Conservation (phyloP, 2,113 vertebrate genomes). For the Colossoma macropomum region DNA sequence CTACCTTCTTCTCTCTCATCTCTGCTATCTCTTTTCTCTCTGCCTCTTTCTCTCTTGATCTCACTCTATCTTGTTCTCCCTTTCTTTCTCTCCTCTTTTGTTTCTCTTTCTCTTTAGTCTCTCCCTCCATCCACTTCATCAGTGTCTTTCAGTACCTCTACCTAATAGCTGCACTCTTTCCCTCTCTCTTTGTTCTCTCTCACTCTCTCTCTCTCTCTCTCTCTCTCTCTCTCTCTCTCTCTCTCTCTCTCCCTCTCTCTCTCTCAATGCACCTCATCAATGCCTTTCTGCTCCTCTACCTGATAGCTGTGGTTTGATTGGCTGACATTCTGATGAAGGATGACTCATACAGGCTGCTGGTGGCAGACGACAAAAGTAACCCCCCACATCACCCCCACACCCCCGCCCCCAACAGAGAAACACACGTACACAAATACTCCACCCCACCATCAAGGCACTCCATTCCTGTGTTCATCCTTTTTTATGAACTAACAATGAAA, state of each 20-base stretch:
- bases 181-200: not conserved
- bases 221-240: not conserved
- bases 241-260: not conserved
- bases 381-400: too few species aligned
- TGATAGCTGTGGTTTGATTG: not conserved
- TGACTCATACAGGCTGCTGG: conserved; percentile 12
- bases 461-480: too few species aligned
- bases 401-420: not conserved
- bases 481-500: not conserved
- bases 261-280: not conserved
- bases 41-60: too few species aligned
- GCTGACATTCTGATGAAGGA: not conserved
- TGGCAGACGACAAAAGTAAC: not conserved
- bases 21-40: too few species aligned
- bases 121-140: not conserved
- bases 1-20: too few species aligned
- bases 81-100: too few species aligned
- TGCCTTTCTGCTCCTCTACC: not conserved
- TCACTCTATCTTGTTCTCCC: too few species aligned
- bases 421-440: not conserved
- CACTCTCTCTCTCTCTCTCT: not conserved
- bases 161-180: too few species aligned
- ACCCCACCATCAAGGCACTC: not conserved
- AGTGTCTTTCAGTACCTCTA: too few species aligned
- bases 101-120: not conserved